phyloP scores from a whole-genome alignment of 2,113 vertebrate species.

The Cyrtonyx montezumae region DNA sequence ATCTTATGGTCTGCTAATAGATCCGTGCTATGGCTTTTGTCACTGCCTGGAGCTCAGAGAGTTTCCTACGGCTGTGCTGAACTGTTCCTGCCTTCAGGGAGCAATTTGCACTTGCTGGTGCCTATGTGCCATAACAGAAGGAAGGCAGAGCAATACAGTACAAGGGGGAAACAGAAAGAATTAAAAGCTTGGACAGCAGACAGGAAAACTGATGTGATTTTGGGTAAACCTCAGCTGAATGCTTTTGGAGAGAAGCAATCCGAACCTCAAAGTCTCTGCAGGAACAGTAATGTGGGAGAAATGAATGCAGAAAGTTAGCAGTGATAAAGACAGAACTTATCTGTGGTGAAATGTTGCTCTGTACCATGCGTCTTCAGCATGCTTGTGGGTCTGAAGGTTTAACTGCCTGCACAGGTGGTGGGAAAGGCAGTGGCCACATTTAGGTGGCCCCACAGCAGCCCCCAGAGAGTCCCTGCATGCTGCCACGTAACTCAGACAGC shows the following conservation, averaged over 20 bases:
- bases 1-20: not conserved
- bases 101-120: not conserved
- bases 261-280: not conserved
- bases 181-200: not conserved
- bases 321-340: not conserved
- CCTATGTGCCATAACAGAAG: not conserved
- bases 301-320: not conserved
- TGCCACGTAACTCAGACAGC: fast-evolving
- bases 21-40: not conserved
- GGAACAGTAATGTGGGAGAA: not conserved
- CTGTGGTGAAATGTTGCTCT: not conserved
- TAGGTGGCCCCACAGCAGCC: not conserved
- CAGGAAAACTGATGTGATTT: not conserved
- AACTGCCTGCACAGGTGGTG: not conserved
- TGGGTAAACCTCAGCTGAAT: not conserved
- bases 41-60: not conserved
- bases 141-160: not conserved
- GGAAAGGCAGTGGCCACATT: not conserved
- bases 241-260: not conserved
- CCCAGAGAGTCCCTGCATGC: fast-evolving
- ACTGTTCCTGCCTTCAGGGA: not conserved
- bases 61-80: not conserved
- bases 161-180: not conserved
- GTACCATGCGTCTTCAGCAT: not conserved
- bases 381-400: not conserved